Conservation (phyloP, 2,888 invertebrate species). For the Drymonia ruficornis region DNA sequence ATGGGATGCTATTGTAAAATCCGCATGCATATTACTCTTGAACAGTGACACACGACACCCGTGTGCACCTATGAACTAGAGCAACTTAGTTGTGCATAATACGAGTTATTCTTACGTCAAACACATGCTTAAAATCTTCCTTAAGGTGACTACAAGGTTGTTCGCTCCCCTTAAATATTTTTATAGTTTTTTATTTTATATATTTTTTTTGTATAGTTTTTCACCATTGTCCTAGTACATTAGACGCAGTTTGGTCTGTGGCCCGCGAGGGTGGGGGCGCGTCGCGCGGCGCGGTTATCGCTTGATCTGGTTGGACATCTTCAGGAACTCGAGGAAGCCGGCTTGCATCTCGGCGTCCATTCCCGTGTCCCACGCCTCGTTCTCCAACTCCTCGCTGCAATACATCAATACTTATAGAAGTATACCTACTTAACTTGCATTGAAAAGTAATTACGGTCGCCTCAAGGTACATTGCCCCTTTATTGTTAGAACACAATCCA, state of each 20-base stretch:
- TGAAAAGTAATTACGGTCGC: too few relatives aligned
- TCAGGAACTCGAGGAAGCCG: constrained; percentile 80
- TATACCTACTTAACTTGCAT: background rate
- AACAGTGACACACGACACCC: constrained; percentile 15
- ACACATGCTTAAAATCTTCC: constrained; percentile 32
- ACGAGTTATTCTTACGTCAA: constrained; percentile 30
- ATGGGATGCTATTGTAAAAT: constrained; percentile 22
- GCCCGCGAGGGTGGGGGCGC: constrained; percentile 49
- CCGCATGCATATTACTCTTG: constrained; percentile 24
- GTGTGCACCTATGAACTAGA: constrained; percentile 12
- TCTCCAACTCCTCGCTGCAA: constrained; percentile 76
- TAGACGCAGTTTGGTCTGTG: constrained; percentile 65
- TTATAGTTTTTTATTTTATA: constrained; percentile 73
- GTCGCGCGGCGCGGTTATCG: constrained; percentile 67
- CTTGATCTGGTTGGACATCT: constrained; percentile 82
- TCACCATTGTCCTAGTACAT: constrained; percentile 57
- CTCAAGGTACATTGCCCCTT: too few relatives aligned
- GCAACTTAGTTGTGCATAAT: constrained; percentile 21
- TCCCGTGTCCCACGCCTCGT: constrained; percentile 80
- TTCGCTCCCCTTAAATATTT: constrained; percentile 61
- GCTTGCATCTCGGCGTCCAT: constrained; percentile 83
- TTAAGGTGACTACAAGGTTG: constrained; percentile 41
- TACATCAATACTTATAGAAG: constrained; percentile 8
- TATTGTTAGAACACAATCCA: too few relatives aligned
- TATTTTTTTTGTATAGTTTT: constrained; percentile 68